phyloP scores from a whole-genome alignment of 2,888 invertebrate genomes.

The Pecten maximus region DNA sequence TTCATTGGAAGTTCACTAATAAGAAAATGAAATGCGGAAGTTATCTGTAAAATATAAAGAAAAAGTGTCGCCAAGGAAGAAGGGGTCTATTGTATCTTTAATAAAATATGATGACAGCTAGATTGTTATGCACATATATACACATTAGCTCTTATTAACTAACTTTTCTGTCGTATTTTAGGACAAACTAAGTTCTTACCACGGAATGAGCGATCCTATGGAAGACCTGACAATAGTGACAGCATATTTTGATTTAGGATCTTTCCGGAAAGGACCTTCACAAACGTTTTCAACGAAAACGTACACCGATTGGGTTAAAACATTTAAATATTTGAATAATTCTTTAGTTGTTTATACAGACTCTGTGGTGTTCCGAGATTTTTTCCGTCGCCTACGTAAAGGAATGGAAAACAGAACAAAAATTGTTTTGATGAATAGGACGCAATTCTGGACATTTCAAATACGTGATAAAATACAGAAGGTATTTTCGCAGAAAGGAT shows the following conservation, averaged over 20 bases:
- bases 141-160: background rate
- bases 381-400: slow-evolving; percentile 51
- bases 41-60: too few relatives aligned
- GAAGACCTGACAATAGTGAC: slow-evolving; percentile 62
- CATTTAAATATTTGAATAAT: slow-evolving; percentile 56
- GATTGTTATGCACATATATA: too few relatives aligned
- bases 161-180: background rate
- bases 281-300: slow-evolving; percentile 43
- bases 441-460: slow-evolving; percentile 63
- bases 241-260: slow-evolving; percentile 67
- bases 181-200: background rate
- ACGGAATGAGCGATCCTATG: background rate
- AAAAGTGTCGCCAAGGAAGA: too few relatives aligned
- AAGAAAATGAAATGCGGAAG: too few relatives aligned
- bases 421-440: slow-evolving; percentile 56
- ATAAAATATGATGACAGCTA: too few relatives aligned
- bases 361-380: slow-evolving; percentile 51
- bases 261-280: slow-evolving; percentile 59
- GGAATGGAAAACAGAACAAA: slow-evolving; percentile 50
- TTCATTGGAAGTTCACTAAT: too few relatives aligned
- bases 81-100: too few relatives aligned
- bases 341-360: slow-evolving; percentile 68
- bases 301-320: slow-evolving; percentile 58
- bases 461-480: slow-evolving; percentile 52
- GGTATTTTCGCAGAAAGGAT: slow-evolving; percentile 58